phyloP scores from a whole-genome alignment of 2,888 invertebrate species.

The Cordilura impudica region DNA sequence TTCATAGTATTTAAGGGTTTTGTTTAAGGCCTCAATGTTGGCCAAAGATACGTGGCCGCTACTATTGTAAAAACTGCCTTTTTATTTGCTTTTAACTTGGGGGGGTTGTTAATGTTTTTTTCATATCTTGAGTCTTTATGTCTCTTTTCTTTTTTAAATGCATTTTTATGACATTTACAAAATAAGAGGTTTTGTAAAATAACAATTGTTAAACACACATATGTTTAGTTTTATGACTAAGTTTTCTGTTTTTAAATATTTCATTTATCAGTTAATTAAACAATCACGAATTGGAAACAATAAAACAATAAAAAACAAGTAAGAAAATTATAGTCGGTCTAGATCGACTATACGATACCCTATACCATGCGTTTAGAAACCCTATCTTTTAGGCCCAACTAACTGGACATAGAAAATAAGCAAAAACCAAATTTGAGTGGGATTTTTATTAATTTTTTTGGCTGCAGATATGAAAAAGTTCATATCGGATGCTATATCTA shows the following conservation, averaged over 20 bases:
- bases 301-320: too few relatives aligned
- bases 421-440: too few relatives aligned
- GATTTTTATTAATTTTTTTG: too few relatives aligned
- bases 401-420: too few relatives aligned
- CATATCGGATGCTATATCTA: too few relatives aligned
- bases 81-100: constrained; percentile 37
- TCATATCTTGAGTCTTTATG: neutral
- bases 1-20: constrained; percentile 47
- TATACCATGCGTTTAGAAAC: too few relatives aligned
- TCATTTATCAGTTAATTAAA: neutral
- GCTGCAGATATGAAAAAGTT: too few relatives aligned
- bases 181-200: neutral
- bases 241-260: neutral
- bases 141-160: constrained; percentile 4
- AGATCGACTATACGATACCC: too few relatives aligned
- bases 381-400: too few relatives aligned
- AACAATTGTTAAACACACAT: neutral
- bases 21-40: constrained; percentile 65
- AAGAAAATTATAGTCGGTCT: too few relatives aligned
- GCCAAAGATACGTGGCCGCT: constrained; percentile 68
- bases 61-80: constrained; percentile 45
- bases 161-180: neutral
- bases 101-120: neutral
- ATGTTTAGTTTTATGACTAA: neutral
- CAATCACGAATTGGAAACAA: neutral